Base-by-base conservation (phyloP, 1,140 invertebrate genomes). In the Meloidogyne exigua region DNA sequence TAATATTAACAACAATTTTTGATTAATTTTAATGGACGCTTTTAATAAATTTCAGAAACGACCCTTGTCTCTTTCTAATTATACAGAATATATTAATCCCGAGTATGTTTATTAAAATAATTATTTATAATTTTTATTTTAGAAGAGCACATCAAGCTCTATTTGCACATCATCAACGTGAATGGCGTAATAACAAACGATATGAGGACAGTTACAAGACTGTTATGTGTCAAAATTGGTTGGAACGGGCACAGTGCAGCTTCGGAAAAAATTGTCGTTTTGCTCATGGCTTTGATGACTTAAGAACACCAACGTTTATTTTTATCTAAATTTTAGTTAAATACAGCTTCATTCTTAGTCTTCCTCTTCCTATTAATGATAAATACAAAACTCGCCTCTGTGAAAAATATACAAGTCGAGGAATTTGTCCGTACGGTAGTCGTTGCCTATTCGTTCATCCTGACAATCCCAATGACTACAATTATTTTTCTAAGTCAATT, bases 391-490 rank as follows among this genome's bases (percentile, higher is more conserved):
- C 83, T 26, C 82, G 81, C 26, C 64, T 85, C 12, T 84, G 83
- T 42, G 83, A 86, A 25, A 86, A 86, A 62, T 84, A 86, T 76
- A 85, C 81, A 15, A 85, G 66, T 23, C 77, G 68, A 5, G 83
- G 83, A 44, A 72, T 84, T 21, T 84, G 83, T 66, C 83, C 83
- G 11, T 84, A 85, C 49, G 83, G 83, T 18, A 76, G 64, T 25
- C 79, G 83, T 44, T 84, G 83, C 67, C 76, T 84, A 36, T 84
- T 84, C 70, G 86, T 84, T 75, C 83, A 84, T 83, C 83, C 83
- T 13, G 77, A 75, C 44, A 15, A 49, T 7, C 18, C 0, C 3
- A 39, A 39, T 39, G 28, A 32, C n/a, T n/a, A n/a, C n/a, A n/a
- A n/a, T 49, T 49, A 57, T 57, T 57, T 57, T 57, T 12, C 44